Evolutionary conservation across 2,113 vertebrate genomes (phyloP), one percentile per base, ranked within the genome.

Genomic region (Oriolus oriolus): DNA sequence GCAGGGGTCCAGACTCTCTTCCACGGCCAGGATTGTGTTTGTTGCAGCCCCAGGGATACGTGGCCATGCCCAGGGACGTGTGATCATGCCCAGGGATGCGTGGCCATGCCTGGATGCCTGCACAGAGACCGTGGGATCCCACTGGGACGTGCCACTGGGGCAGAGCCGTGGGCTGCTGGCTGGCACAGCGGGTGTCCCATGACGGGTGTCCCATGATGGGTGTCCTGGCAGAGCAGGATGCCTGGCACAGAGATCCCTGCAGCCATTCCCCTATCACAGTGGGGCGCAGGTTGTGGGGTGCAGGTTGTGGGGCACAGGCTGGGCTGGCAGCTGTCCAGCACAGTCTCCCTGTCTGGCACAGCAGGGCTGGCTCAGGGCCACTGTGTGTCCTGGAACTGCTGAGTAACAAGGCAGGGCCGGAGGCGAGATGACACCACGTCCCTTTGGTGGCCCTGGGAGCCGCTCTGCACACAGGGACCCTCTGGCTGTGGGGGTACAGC

Each of bases 241-340:
- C 45, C 78, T 2, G 1, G 64, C 3, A 7, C 1, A 1, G 76
- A 64, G 49, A 15, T 22, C 65, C 37, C 50, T 10, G 1, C 42
- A 7, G 81, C 61, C 8, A 0, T n/a, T 5, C 22, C 39, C 44
- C 54, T 2, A 0, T n/a, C 0, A 0, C 11, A 0, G n/a, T 7
- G 50, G 45, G 24, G 59, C 1, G 23, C 42, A 18, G 44, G 42
- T 2, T 33, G 45, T 22, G 50, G 77, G 77, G 61, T 12, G 50
- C 39, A 37, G 76, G 39, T 0, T 35, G 52, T 49, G 71, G 71
- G 70, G 53, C 37, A 49, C 71, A 50, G 64, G 41, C 17, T 33
- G 52, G 1, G 2, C 78, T 95, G 93, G 88, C 94, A 49, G 64
- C 73, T 3, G 2, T 28, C 90, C 90, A 22, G 10, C 9, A 0